Base-by-base conservation (phyloP, 2,888 invertebrate species). In the Xestia ashworthii region DNA sequence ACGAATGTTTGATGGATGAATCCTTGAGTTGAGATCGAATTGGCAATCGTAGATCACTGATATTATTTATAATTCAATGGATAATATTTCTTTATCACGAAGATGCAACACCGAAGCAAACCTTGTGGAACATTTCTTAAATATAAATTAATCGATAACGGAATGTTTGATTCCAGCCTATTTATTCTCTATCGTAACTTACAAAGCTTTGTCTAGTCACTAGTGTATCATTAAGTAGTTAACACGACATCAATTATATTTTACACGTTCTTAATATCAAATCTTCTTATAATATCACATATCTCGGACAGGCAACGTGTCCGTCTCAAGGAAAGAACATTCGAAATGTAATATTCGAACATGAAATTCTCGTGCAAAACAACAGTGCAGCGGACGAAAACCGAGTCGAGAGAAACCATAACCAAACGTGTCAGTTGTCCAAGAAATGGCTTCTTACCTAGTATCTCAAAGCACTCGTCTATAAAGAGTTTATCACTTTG, bases 271-370 rank as follows among this genome's bases (percentile, higher is more conserved):
- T 92, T 93, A 79, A 93, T 89, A 92, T 91, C 90, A 89, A 94
- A 91, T 93, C 95, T 95, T 94, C 93, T 94, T 94, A 95, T 94
- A 95, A 96, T 96, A 96, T 96, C 96, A 96, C 96, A 96, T 95
- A 94, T 94, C 92, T 91, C 90, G 94, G 94, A 95, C 93, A 88
- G 82, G 76, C 83, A 78, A 74, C 85, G 93, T 91, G 93, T 91
- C 95, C 95, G 86, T 86, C 76, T 82, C 82, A 88, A 88, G 82
- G 79, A 82, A 85, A 90, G 85, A 80, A 84, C 82, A 87, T 89
- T 89, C 89, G 88, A 89, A 89, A 83, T 81, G 74, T 81, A 38
- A 76, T 81, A 71, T 82, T 84, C 76, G 67, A 85, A 84, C 73
- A 81, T 81, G 74, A 77, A 80, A 84, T 78, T 80, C 66, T 81